Conservation (phyloP, 92 coral and sea anemone genomes). For the Desmophyllum pertusum region DNA sequence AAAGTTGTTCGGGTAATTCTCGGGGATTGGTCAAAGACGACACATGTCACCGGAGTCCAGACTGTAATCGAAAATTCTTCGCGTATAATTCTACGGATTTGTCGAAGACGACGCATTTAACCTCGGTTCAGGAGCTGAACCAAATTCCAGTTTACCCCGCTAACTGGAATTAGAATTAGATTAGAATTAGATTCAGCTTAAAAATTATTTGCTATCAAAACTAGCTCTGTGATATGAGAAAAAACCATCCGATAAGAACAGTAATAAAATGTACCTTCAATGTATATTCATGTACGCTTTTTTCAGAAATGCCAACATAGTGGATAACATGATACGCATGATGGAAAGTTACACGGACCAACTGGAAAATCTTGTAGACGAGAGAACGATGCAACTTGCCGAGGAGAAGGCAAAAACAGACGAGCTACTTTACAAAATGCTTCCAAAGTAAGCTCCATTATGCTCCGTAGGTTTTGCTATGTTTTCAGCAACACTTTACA, state of each 20-base stretch:
- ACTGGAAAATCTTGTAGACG: conserved; percentile 73
- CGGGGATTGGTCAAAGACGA: background rate
- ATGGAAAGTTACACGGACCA: conserved; percentile 86
- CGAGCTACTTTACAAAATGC: conserved; percentile 81
- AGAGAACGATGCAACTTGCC: conserved; percentile 76
- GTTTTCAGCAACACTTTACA: background rate
- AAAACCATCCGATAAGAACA: background rate
- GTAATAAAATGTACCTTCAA: background rate
- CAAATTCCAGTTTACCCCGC: too few relatives aligned
- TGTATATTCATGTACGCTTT: background rate
- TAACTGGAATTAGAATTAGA: too few relatives aligned
- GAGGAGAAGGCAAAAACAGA: conserved; percentile 85
- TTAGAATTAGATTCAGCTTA: too few relatives aligned
- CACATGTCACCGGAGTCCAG: too few relatives aligned
- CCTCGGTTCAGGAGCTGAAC: too few relatives aligned
- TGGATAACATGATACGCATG: conserved; percentile 83
- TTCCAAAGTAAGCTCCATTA: conserved; percentile 60
- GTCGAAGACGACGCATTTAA: too few relatives aligned
- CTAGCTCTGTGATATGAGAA: background rate
- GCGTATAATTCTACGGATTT: too few relatives aligned
- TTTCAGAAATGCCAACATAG: conserved; percentile 50
- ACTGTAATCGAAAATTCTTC: too few relatives aligned
- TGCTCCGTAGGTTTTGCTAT: too few relatives aligned
- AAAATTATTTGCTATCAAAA: too few relatives aligned
- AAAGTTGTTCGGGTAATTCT: background rate